Conservation (phyloP, 2,797 vertebrate species). For the Anguilla marmorata region DNA sequence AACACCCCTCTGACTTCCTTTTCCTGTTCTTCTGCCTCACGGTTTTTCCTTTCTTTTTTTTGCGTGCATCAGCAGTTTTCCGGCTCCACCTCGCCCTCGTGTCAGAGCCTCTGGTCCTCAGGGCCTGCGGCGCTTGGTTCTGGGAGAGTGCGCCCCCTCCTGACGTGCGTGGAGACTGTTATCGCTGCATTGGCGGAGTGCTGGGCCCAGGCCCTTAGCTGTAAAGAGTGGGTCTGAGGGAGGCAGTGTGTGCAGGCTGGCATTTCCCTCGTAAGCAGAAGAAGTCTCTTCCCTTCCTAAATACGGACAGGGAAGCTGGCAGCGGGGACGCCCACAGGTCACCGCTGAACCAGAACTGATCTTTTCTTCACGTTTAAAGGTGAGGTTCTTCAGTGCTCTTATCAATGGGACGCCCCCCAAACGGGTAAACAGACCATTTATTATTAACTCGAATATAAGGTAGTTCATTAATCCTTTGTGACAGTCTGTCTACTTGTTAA, state of each 20-base stretch:
- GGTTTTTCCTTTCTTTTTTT: constrained; percentile 63
- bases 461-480: constrained; percentile 82
- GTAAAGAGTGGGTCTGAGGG: constrained; percentile 16
- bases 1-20: neutral
- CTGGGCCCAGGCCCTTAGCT: neutral
- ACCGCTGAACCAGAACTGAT: constrained; percentile 85
- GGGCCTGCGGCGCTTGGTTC: constrained; percentile 31
- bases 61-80: constrained; percentile 76
- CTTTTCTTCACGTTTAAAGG: constrained; percentile 79
- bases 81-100: constrained; percentile 55
- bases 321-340: constrained; percentile 75
- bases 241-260: constrained; percentile 57
- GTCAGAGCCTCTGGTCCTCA: constrained; percentile 53
- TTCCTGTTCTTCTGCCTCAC: constrained; percentile 45
- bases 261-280: constrained; percentile 71
- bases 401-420: constrained; percentile 82
- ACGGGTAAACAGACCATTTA: constrained; percentile 86
- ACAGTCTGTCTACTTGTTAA: constrained; percentile 84
- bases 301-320: constrained; percentile 74
- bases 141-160: constrained; percentile 35
- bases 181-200: constrained; percentile 18
- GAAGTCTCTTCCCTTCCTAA: constrained; percentile 76
- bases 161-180: constrained; percentile 36
- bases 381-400: constrained; percentile 75
- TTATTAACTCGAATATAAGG: constrained; percentile 87